phyloP scores from a whole-genome alignment of 2,113 vertebrate species.

The Brevimyrus niger region DNA sequence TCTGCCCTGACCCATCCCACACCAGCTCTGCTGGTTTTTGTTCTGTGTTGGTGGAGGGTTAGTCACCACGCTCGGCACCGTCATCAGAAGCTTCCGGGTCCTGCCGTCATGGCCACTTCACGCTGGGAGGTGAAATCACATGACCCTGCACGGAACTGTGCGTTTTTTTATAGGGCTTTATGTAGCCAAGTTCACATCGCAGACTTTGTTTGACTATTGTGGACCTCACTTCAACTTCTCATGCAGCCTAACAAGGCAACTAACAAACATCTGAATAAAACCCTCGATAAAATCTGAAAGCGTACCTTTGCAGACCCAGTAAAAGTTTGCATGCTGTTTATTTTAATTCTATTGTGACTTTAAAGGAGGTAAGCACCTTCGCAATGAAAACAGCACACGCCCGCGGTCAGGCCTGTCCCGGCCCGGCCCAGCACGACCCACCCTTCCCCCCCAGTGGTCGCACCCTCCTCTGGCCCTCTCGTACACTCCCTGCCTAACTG shows the following conservation, averaged over 20 bases:
- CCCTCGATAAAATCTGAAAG: background rate
- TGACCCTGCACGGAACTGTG: background rate
- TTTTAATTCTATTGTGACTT: background rate
- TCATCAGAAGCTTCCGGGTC: background rate
- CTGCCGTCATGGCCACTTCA: background rate
- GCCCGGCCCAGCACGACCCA: background rate
- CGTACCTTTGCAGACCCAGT: background rate
- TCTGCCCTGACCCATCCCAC: background rate
- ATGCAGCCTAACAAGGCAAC: background rate
- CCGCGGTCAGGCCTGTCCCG: background rate
- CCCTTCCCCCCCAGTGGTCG: background rate
- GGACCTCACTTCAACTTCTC: background rate
- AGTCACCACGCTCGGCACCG: background rate
- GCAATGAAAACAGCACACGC: conserved; percentile 32
- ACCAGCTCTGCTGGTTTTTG: background rate
- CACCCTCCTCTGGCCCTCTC: background rate
- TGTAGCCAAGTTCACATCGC: background rate
- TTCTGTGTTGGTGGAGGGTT: background rate
- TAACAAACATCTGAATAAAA: background rate
- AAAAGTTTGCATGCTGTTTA: background rate
- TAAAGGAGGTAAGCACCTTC: background rate
- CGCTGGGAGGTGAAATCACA: background rate
- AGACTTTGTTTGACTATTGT: background rate
- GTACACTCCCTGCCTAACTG: background rate
- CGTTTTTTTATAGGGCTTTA: background rate